Base-by-base conservation (phyloP, 2,888 invertebrate genomes). In the Priocnemis perturbator region DNA sequence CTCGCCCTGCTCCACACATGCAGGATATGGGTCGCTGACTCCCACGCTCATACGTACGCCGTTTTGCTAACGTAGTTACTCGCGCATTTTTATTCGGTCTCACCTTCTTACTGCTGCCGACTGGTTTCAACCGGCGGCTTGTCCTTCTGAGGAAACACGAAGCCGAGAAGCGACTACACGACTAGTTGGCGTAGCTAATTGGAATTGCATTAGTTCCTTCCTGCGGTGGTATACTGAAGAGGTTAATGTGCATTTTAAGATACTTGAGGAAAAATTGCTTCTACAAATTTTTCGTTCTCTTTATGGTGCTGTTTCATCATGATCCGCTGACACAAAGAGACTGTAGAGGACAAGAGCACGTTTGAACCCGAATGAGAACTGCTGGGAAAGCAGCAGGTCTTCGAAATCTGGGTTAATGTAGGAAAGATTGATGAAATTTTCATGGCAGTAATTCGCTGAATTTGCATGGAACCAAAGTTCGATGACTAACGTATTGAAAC, bases 161-260 rank as follows among this genome's bases (percentile, higher is more conserved):
- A 81, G 80, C 69, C 77, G 52, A 68, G 30, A 66, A 70, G 70
- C 64, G 63, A 74, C 71, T 69, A 62, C 70, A 71, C 63, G 69
- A 67, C 67, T 66, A 68, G 66, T 64, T 75, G 68, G 60, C 60
- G 62, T 64, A 67, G 77, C 76, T 84, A 83, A 85, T 84, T 82
- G 78, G 79, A 83, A 82, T 84, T 82, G 78, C 79, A 81, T 84
- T 83, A 81, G 82, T 79, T 77, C 78, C 76, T 78, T 81, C 79
- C 78, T 77, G 60, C 44, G 60, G 63, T 37, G 61, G 57, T 20
- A 19, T 19, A 11, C 37, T 11, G 20, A 50, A 7, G 20, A 50
- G 50, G 20, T n/a, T 50, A 37, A 37, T 37, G 37, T 11, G 11
- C 37, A 9, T 37, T 37, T 37, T 9, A 37, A 37, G 11, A 37